Evolutionary conservation across 2,113 vertebrate species (phyloP), one percentile per base, ranked within the genome.

Genomic region (Herpailurus yagouaroundi): DNA sequence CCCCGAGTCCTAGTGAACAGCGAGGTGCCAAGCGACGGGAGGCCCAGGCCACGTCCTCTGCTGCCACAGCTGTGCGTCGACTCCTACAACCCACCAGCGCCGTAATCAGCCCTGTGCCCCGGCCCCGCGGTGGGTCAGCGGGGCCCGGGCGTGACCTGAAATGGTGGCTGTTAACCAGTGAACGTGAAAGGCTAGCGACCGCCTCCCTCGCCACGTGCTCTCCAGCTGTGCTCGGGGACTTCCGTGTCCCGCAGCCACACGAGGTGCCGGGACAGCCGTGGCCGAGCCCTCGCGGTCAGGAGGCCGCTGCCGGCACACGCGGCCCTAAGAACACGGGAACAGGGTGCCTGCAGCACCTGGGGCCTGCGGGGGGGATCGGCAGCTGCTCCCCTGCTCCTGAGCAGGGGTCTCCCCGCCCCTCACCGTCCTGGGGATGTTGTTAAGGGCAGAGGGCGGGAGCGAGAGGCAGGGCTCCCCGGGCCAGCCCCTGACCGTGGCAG

Each of bases 51-150:
- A 0, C 2, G 10, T 41, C 8, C 36, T 25, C 4, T 4, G 1
- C 13, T 13, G 63, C 48, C 0, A 0, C 63, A 2, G 33, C 48
- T 4, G 0, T 18, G 31, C 71, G 14, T 19, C 23, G 1, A 33
- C 25, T 6, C 52, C 13, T 8, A 8, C 38, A 1, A 0, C 55
- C 45, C 11, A 2, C 33, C 41, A 4, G 31, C 31, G 1, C 31
- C 1, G 15, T 19, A 3, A 7, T n/a, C 10, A 13, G 63, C 31
- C 68, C 52, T 10, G 21, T 4, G 41, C 27, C 16, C 14, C 66
- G 8, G 52, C 80, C 45, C 45, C 36, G 66, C 50, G 0, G 0
- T 31, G 50, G 74, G 25, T 33, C 25, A 25, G 33, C 10, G 38
- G 66, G 19, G 33, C 13, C 9, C 64, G 50, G 4, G 73, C 85